Evolutionary conservation across 1,140 invertebrate genomes (phyloP).

Genomic region (Ylistrum balloti): DNA sequence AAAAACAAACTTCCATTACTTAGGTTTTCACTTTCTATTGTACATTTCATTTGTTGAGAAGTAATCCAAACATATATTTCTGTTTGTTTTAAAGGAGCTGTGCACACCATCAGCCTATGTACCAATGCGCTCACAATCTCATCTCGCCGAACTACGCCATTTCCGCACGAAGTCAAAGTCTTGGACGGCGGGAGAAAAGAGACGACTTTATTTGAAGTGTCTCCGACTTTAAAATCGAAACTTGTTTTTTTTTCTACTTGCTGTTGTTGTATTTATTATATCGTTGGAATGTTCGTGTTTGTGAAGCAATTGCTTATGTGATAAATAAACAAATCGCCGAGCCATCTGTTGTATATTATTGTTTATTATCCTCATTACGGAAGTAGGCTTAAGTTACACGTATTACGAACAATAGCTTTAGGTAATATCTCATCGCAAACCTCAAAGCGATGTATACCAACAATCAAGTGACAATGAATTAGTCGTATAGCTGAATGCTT

Average conservation of each 20-base stretch:
- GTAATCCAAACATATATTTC: too few relatives aligned
- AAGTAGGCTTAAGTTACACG: too few relatives aligned
- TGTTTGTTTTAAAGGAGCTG: conserved; percentile 80
- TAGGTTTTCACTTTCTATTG: too few relatives aligned
- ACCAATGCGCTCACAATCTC: conserved; percentile 89
- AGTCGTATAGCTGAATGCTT: too few relatives aligned
- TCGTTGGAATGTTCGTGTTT: not conserved
- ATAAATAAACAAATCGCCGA: not conserved
- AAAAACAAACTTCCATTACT: too few relatives aligned
- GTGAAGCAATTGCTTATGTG: not conserved
- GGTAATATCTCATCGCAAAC: too few relatives aligned
- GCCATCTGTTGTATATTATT: too few relatives aligned
- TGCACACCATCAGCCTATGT: conserved; percentile 90
- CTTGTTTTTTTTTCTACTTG: not conserved
- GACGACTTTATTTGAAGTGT: not conserved
- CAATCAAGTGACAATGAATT: too few relatives aligned
- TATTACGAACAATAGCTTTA: too few relatives aligned
- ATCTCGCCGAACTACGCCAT: conserved; percentile 87
- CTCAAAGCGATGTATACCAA: too few relatives aligned
- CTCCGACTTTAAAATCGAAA: not conserved
- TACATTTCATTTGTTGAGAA: too few relatives aligned
- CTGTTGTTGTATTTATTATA: not conserved
- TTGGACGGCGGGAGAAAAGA: conserved; percentile 70
- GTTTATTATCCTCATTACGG: too few relatives aligned
- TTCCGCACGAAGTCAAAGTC: conserved; percentile 91